phyloP scores from a whole-genome alignment of 2,113 vertebrate genomes.

The Uria lomvia region DNA sequence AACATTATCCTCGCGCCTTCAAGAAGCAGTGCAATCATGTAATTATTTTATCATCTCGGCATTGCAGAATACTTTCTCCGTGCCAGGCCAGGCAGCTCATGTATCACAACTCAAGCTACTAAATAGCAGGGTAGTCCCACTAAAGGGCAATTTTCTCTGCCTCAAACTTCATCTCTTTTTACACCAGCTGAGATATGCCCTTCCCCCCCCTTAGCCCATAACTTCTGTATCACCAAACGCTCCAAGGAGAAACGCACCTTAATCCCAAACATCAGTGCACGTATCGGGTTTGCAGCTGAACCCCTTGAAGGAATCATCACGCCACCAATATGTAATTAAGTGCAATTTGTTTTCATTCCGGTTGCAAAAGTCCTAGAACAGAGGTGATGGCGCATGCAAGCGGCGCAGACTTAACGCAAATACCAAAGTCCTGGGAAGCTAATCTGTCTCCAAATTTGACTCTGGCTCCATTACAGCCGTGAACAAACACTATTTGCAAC shows the following conservation, averaged over 20 bases:
- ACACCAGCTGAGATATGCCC: accelerated
- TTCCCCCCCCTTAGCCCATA: neutral
- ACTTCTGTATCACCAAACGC: neutral
- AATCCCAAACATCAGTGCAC: accelerated
- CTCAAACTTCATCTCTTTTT: neutral
- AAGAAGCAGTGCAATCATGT: neutral
- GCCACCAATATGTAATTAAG: accelerated
- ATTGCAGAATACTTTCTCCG: neutral
- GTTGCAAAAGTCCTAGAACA: neutral
- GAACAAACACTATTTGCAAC: conserved; percentile 12
- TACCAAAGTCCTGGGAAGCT: neutral
- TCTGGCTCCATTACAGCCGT: neutral
- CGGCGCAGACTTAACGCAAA: neutral
- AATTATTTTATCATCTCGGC: neutral
- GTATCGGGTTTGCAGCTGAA: neutral
- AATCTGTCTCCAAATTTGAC: neutral
- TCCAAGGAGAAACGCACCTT: accelerated
- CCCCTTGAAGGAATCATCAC: neutral
- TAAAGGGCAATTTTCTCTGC: neutral
- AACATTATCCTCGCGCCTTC: neutral
- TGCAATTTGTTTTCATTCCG: neutral
- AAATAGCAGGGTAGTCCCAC: neutral
- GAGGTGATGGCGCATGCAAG: neutral
- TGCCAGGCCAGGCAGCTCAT: neutral
- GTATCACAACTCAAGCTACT: neutral